A percentile compares a stretch with the other conserved stretches of the same genome.
Conservation (phyloP, 2,888 invertebrate species). For the Xiphydria camelus region DNA sequence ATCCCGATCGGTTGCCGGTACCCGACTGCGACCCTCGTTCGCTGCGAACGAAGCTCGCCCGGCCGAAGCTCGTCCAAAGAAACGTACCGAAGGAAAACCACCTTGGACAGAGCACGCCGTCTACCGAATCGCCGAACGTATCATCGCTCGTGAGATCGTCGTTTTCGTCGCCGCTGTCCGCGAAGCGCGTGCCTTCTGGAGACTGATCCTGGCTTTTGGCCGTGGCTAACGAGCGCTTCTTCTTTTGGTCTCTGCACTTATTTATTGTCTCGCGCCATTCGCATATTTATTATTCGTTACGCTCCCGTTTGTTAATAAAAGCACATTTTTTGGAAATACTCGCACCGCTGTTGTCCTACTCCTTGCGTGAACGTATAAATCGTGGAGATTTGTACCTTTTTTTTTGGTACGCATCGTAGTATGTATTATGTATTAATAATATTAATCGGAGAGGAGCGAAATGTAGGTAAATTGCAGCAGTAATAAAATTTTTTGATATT, state of each 20-base stretch:
- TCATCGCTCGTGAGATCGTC: slow-evolving; percentile 7
- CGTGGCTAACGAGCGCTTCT: slow-evolving; percentile 9
- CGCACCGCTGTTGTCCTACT: no score
- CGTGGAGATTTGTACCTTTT: no score
- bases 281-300: slow-evolving; percentile 44
- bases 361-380: no score
- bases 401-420: no score
- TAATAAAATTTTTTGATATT: no score
- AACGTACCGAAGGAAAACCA: slow-evolving; percentile 36
- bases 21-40: slow-evolving; percentile 8
- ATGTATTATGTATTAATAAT: no score
- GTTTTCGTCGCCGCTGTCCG: slow-evolving; percentile 2
- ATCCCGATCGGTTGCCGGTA: slow-evolving; percentile 10
- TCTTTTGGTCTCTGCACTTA: slow-evolving; percentile 19
- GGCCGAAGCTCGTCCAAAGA: slow-evolving; percentile 37
- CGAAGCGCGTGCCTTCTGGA: no score
- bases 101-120: no score
- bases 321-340: slow-evolving; percentile 28
- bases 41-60: no score
- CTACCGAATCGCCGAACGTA: no score
- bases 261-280: slow-evolving; percentile 37
- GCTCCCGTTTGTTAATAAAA: slow-evolving; percentile 45
- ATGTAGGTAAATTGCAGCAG: no score
- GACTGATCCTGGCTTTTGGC: not conserved
- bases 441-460: no score